Conservation (phyloP, 2,888 invertebrate species). For the Noctua janthina region DNA sequence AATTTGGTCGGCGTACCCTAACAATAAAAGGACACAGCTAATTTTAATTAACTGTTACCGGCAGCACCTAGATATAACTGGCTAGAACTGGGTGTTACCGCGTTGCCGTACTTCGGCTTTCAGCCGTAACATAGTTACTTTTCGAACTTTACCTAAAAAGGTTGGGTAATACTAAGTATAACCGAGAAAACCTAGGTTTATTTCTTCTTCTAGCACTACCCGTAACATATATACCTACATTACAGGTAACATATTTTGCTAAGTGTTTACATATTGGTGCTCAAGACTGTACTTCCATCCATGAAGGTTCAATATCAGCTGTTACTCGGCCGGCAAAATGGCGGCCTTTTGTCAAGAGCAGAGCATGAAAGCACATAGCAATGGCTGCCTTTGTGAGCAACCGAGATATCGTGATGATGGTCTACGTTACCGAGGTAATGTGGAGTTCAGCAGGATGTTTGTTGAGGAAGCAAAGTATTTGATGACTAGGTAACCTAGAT, state of each 20-base stretch:
- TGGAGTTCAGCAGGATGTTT: conserved; percentile 6
- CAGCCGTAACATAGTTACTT: no score
- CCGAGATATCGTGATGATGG: conserved; percentile 36
- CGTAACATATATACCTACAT: background rate
- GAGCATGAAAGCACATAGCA: conserved; percentile 4
- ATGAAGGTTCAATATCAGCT: conserved; percentile 25
- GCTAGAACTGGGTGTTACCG: no score
- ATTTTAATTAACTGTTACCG: no score
- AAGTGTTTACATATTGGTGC: background rate
- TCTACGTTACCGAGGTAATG: conserved; percentile 2
- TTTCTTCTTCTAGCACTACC: no score
- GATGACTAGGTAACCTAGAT: background rate
- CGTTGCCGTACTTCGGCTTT: no score
- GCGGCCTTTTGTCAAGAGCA: conserved; percentile 16
- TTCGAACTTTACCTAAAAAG: no score
- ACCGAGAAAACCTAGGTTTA: no score
- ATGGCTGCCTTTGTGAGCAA: conserved; percentile 26
- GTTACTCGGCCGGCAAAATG: conserved; percentile 27
- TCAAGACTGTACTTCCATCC: background rate
- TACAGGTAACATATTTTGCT: background rate
- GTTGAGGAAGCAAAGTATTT: conserved; percentile 11
- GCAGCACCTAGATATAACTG: no score
- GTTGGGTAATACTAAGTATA: no score
- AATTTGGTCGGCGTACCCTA: no score
- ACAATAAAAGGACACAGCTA: no score